Evolutionary conservation across 2,113 vertebrate species (phyloP), one percentile per base, ranked within the genome.

Genomic region (Pyxicephalus adspersus): DNA sequence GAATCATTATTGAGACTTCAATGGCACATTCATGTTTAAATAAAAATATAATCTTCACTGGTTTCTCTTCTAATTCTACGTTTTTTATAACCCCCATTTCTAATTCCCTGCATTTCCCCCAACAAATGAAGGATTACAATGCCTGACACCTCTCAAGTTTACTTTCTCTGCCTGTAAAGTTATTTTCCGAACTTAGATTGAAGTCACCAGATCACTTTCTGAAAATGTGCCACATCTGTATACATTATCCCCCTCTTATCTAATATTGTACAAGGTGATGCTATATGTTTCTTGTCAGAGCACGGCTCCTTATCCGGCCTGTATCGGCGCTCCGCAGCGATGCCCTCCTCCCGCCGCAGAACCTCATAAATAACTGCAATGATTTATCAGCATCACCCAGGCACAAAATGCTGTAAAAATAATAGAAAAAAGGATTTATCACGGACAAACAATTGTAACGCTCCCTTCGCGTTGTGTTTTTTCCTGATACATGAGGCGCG

Each of bases 361-460:
- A 50, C 18, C 70, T 20, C 70, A 57, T 73, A n/a, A 58, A 58
- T 58, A 73, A 73, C 3, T 8, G 52, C 70, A 5, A n/a, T 55
- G 51, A 73, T 73, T 73, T 58, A 73, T 73, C 70, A 22, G 28
- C 52, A 45, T 45, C 38, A 45, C 38, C 38, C 38, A 73, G 52
- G 57, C 31, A 73, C 23, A 72, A 55, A 29, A 72, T 22, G 22
- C 25, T 55, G 68, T 55, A 72, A 73, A 72, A 73, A 57, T 57
- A 73, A 73, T 73, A 73, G 70, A 73, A 73, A 45, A 58, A 58
- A 34, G 19, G 70, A 55, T 57, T 73, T 73, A 34, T 73, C 70
- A 58, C 52, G 17, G 19, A 22, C 52, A 73, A 73, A 57, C 52
- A 73, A 73, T 57, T 26, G 20, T 4, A 4, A 26, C 17, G 19